A percentile compares a stretch with the other conserved stretches of the same genome.
Conservation (phyloP, 1,140 invertebrate species). For the Platorchestia sp. region DNA sequence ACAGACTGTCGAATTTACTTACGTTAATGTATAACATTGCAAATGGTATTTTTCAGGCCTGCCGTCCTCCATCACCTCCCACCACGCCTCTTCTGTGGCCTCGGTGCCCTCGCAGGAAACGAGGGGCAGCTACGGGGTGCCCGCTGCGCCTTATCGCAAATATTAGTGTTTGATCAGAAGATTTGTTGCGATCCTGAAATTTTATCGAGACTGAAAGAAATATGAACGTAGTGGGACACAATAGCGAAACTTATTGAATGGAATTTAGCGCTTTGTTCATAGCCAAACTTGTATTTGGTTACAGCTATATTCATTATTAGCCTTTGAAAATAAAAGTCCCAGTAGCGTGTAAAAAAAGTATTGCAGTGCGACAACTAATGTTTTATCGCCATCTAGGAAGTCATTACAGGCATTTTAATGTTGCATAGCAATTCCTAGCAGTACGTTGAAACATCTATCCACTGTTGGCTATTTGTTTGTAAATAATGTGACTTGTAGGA, state of each 20-base stretch:
- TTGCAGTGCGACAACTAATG: not conserved
- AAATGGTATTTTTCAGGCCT: no score
- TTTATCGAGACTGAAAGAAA: not conserved
- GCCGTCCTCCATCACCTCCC: not conserved
- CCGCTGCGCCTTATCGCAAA: not conserved
- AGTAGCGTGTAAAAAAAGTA: not conserved
- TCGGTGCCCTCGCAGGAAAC: not conserved
- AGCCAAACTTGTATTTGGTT: no score
- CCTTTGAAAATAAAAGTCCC: no score
- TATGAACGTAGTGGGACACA: not conserved
- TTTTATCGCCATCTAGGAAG: not conserved
- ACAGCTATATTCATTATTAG: no score
- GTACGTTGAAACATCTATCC: not conserved
- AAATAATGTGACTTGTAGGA: not conserved
- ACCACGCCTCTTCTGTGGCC: not conserved
- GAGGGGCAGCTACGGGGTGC: constrained; percentile 41
- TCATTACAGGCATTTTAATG: not conserved
- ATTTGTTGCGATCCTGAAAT: not conserved
- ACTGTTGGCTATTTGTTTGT: not conserved
- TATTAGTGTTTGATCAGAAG: not conserved
- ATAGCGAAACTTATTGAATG: no score
- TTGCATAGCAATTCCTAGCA: not conserved
- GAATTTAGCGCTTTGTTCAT: no score
- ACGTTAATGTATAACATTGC: no score
- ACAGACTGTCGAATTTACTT: no score